Conservation (phyloP, 2,888 invertebrate species). For the Torymus aiolomorphi region DNA sequence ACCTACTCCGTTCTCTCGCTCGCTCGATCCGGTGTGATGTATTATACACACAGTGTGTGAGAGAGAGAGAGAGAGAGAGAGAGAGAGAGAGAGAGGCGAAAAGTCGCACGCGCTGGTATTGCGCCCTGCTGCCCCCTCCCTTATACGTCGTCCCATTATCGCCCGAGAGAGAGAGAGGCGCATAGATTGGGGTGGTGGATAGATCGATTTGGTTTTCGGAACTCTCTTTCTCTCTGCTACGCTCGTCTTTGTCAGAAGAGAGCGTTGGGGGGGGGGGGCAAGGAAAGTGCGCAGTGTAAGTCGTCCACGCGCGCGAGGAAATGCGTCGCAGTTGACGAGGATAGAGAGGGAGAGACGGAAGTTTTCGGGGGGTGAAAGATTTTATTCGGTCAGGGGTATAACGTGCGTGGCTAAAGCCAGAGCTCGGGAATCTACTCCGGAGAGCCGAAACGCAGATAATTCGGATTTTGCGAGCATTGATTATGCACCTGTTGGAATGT, state of each 20-base stretch:
- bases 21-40: background rate
- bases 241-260: background rate
- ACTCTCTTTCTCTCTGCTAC: slow-evolving; percentile 9
- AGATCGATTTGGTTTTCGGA: slow-evolving; percentile 46
- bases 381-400: background rate
- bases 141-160: slow-evolving; percentile 38
- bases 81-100: slow-evolving; percentile 13
- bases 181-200: slow-evolving; percentile 43
- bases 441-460: slow-evolving; percentile 36
- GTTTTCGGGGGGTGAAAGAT: slow-evolving; percentile 27
- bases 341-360: slow-evolving; percentile 9
- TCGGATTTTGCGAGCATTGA: slow-evolving; percentile 44
- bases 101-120: slow-evolving; percentile 18
- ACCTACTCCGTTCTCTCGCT: background rate
- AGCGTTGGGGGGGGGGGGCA: background rate
- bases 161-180: background rate
- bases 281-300: slow-evolving; percentile 42
- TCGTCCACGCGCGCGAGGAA: slow-evolving; percentile 33
- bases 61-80: background rate
- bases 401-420: slow-evolving; percentile 1
- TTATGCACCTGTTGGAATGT: slow-evolving; percentile 53
- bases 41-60: background rate
- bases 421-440: slow-evolving; percentile 36
- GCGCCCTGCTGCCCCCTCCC: background rate
- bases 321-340: slow-evolving; percentile 29